These are phyloP conservation scores for Halichoerus grypus DNA, from an alignment of 2,113 vertebrate species.

Conservation along the genomic window DNA sequence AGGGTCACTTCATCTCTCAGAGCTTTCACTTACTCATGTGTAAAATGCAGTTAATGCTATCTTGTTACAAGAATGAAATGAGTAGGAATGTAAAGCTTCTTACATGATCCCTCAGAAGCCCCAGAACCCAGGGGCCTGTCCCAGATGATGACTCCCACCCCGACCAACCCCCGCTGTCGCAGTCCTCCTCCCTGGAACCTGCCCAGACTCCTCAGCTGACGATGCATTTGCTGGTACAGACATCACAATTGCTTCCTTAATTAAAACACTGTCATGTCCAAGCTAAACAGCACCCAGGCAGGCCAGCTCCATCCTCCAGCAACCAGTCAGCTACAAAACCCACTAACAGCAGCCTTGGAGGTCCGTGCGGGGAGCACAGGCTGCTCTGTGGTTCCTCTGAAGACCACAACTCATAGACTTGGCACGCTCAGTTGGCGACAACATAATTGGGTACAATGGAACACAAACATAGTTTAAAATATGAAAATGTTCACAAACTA, in stretches of 20 bases:
- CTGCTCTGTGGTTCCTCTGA: constrained; percentile 24
- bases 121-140: neutral
- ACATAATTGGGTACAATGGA: constrained; percentile 22
- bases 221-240: neutral
- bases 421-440: neutral
- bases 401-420: constrained; percentile 46
- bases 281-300: neutral
- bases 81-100: neutral
- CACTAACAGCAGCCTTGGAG: neutral
- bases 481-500: constrained; percentile 61
- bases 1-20: neutral
- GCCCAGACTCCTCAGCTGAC: neutral
- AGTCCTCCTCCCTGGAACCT: neutral
- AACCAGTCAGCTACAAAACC: constrained; percentile 41
- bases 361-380: neutral
- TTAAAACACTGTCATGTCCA: neutral
- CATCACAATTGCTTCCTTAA: neutral
- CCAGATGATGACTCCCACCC: neutral
- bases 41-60: neutral
- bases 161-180: neutral
- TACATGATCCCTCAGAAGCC: neutral
- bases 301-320: neutral
- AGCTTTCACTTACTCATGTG: neutral
- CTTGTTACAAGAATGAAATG: neutral
- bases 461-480: constrained; percentile 32